Base-by-base conservation (phyloP, 2,888 invertebrate genomes). In the Amaurobius ferox region DNA sequence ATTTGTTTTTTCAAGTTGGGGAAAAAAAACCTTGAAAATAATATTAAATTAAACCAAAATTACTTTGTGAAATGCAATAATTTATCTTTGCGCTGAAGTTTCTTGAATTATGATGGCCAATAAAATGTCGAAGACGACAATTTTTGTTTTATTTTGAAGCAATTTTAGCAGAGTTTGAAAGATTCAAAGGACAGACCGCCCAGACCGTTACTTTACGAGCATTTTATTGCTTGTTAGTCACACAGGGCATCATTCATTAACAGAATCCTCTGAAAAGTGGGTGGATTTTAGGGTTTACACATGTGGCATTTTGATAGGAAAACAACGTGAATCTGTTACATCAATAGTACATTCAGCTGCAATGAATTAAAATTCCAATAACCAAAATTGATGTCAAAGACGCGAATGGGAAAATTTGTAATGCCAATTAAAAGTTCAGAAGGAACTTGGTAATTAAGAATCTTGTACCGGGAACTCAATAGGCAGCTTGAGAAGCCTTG, bases 141-240 rank as follows among this genome's bases (percentile, higher is more conserved):
- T 55, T 55, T 44, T 23, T 23, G 23, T 55, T 55, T 23, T 35
- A 35, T 35, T 35, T 55, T 23, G 23, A 23, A 5, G 9, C 6
- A 2, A 11, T 55, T 23, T 55, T 44, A 44, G 44, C 16, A n/a
- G n/a, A 44, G 44, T 55, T 55, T 23, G 23, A 23, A 55, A 23
- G 19, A 55, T 23, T 55, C 55, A 3, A 11, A 55, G 55, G 55
- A 55, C 55, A 55, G 55, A 55, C 55, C 55, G 55, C 55, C 55
- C 55, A 55, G 55, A 23, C 23, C 55, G 55, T 55, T 19, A 55
- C 55, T 55, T 55, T 55, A 55, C 55, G 55, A 55, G 55, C 55
- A 23, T 55, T 55, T 55, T 55, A 55, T 55, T 55, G 55, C 55
- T 55, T 55, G 55, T 55, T 55, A 55, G 55, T 23, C 23, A 55